Conservation (phyloP, 2,797 vertebrate genomes). For the Ciconia nigra region DNA sequence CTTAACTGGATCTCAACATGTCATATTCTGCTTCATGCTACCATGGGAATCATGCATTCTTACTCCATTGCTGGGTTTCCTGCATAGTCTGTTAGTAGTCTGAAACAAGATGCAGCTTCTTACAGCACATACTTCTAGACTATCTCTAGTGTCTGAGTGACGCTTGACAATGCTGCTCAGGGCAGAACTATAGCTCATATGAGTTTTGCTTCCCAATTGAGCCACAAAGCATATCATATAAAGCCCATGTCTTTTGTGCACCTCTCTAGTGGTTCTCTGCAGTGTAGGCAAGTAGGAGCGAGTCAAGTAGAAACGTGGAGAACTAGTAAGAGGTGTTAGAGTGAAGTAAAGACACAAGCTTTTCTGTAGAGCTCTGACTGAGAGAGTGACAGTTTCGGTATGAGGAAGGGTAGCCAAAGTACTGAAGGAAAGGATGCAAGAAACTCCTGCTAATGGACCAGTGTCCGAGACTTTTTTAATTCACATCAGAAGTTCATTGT, state of each 20-base stretch:
- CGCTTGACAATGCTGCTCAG: not conserved
- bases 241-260: not conserved
- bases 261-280: not conserved
- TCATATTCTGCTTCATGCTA: not conserved
- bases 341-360: not conserved
- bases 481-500: not conserved
- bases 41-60: not conserved
- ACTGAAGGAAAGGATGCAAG: not conserved
- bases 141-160: not conserved
- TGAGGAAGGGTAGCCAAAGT: not conserved
- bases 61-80: not conserved
- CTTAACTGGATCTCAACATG: not conserved
- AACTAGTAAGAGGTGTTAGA: not conserved
- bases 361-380: not conserved
- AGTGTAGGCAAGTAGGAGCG: not conserved
- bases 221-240: not conserved
- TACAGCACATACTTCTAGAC: not conserved
- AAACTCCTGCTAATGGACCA: not conserved
- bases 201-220: not conserved
- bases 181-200: not conserved
- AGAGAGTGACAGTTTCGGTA: not conserved
- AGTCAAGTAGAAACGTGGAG: not conserved
- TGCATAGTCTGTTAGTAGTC: not conserved
- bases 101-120: not conserved
- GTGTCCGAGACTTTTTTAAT: not conserved